Evolutionary conservation across 1,140 invertebrate species (phyloP), one percentile per base, ranked within the genome.

Genomic region (Oedothorax gibbosus): DNA sequence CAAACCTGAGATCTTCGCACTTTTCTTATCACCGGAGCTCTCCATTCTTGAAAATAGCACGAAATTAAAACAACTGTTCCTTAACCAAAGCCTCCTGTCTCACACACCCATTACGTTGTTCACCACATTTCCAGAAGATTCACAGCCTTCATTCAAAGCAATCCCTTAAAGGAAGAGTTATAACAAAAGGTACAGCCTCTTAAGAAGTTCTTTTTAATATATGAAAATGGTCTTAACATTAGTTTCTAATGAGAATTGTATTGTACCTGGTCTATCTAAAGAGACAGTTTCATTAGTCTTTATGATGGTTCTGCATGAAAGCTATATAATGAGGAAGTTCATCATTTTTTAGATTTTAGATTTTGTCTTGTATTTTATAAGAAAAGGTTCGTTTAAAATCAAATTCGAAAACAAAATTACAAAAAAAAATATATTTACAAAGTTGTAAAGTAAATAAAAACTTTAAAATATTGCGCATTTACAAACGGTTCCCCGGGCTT

Each of bases 151-250:
- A 75, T 75, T 60, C 72, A 75, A 57, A 75, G 35, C 60, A 75
- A n/a, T 60, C 54, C 54, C 60, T 57, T 57, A 60, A 57, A 60
- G 72, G 72, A 57, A 75, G 54, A 75, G 35, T n/a, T 20, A 9
- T 14, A 56, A 57, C 51, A 53, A 75, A 75, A 75, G 60, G 53
- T 21, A 12, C 18, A 11, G 51, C 53, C 51, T 20, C 72, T 15
- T 18, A 75, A 62, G 65, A 77, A 18, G 62, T 49, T 64, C 53
- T 77, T 77, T 77, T 50, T 57, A 51, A 77, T 65, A 77, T 77
- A 50, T 60, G 57, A 64, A 77, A 77, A 77, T 65, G 75, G 62
- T 18, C 75, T 77, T 65, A 64, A 77, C 75, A 77, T 77, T 57
- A 77, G 57, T 51, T 65, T 65, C 62, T 77, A 77, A 77, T 77